phyloP scores from a whole-genome alignment of 2,113 vertebrate genomes.

The Myodes glareolus region DNA sequence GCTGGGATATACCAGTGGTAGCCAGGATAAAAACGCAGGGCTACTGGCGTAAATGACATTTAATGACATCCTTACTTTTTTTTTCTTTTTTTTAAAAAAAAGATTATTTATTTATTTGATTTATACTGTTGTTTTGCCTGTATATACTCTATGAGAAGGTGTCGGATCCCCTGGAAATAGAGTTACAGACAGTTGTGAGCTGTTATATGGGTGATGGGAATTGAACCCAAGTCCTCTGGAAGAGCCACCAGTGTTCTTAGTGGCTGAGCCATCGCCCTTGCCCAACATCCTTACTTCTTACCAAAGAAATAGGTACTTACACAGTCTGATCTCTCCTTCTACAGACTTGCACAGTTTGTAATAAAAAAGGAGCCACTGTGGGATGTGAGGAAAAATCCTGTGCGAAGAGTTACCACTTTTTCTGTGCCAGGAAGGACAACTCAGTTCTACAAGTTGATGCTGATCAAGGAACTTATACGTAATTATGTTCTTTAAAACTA shows the following conservation, averaged over 20 bases:
- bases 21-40: background rate
- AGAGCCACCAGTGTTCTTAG: no score
- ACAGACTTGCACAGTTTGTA: slow-evolving; percentile 84
- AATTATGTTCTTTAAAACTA: background rate
- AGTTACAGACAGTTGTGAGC: no score
- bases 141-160: no score
- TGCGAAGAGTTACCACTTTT: slow-evolving; percentile 85
- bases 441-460: slow-evolving; percentile 75
- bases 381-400: slow-evolving; percentile 85
- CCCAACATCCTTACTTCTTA: background rate
- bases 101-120: no score
- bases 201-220: no score
- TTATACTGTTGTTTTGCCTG: no score
- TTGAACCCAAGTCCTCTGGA: no score
- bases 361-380: slow-evolving; percentile 84
- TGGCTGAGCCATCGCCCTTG: no score
- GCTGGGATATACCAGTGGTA: background rate
- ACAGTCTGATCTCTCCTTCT: slow-evolving; percentile 51
- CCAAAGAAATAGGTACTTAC: slow-evolving; percentile 10
- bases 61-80: background rate
- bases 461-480: slow-evolving; percentile 79
- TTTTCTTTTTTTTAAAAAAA: no score
- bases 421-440: slow-evolving; percentile 80
- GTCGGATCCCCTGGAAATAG: no score
- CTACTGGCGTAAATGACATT: slow-evolving; percentile 1